Evolutionary conservation across 1,140 invertebrate species (phyloP).

Genomic region (Temnothorax nylanderi): DNA sequence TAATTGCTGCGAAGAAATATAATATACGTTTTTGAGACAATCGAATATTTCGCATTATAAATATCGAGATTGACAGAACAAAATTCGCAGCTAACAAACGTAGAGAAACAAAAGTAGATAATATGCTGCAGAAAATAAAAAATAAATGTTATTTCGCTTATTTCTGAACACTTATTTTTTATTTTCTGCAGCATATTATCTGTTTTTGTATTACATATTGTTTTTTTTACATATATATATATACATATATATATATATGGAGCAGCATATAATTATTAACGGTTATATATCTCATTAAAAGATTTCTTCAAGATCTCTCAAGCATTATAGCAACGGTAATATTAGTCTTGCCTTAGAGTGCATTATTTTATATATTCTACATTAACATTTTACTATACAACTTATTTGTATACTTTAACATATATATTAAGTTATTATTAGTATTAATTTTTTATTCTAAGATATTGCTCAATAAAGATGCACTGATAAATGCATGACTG

Average conservation of each 20-base stretch:
- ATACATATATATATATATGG: no score
- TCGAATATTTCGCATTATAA: not conserved
- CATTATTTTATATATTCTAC: not conserved
- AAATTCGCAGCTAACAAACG: not conserved
- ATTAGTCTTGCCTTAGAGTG: not conserved
- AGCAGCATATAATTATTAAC: no score
- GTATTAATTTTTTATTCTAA: not conserved
- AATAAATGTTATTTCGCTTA: no score
- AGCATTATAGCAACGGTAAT: not conserved
- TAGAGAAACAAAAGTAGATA: no score
- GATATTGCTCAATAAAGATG: not conserved
- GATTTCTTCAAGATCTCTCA: not conserved
- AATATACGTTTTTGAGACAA: not conserved
- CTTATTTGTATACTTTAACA: not conserved
- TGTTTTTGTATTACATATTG: no score
- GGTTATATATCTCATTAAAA: no score
- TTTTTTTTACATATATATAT: no score
- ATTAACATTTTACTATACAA: not conserved
- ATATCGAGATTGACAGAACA: not conserved
- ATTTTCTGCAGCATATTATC: no score
- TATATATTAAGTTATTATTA: not conserved
- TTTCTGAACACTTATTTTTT: no score
- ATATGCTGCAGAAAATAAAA: no score
- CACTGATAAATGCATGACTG: slow-evolving; percentile 5
- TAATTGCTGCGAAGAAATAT: not conserved